Evolutionary conservation across 2,113 vertebrate genomes (phyloP).

Genomic region (Gnathonemus longibarbis): DNA sequence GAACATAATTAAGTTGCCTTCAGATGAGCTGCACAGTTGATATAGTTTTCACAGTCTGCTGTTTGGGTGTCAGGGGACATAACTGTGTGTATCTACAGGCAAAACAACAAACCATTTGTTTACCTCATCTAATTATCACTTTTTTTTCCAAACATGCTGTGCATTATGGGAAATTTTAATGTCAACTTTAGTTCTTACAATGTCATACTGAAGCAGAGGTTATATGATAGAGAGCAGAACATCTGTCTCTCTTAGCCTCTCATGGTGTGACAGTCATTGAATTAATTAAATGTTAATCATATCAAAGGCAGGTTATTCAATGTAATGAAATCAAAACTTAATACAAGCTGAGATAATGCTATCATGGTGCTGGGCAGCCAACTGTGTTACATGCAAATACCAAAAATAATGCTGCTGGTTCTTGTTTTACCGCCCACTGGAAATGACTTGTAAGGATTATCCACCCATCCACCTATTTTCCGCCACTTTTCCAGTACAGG

Average conservation of each 20-base stretch:
- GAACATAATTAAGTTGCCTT: conserved; percentile 32
- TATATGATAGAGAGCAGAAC: neutral
- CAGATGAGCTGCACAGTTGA: neutral
- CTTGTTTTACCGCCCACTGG: neutral
- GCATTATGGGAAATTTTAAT: neutral
- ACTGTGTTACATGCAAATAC: neutral
- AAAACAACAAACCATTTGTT: conserved; percentile 9
- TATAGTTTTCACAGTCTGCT: conserved; percentile 22
- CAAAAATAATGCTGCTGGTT: neutral
- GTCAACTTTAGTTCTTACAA: neutral
- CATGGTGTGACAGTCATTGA: neutral
- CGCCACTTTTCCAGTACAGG: neutral
- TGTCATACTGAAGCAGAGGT: neutral
- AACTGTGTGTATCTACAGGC: neutral
- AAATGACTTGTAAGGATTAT: neutral
- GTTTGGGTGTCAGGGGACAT: conserved; percentile 6
- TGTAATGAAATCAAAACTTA: neutral
- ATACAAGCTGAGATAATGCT: neutral
- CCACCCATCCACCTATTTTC: neutral
- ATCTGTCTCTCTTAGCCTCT: neutral
- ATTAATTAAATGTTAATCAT: neutral
- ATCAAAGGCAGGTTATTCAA: neutral
- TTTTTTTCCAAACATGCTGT: neutral
- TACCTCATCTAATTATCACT: neutral
- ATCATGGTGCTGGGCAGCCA: neutral